Percentiles rank a stretch among this genome's conserved stretches.
Conservation (phyloP, 2,888 invertebrate species). For the Osmoderma eremita region DNA sequence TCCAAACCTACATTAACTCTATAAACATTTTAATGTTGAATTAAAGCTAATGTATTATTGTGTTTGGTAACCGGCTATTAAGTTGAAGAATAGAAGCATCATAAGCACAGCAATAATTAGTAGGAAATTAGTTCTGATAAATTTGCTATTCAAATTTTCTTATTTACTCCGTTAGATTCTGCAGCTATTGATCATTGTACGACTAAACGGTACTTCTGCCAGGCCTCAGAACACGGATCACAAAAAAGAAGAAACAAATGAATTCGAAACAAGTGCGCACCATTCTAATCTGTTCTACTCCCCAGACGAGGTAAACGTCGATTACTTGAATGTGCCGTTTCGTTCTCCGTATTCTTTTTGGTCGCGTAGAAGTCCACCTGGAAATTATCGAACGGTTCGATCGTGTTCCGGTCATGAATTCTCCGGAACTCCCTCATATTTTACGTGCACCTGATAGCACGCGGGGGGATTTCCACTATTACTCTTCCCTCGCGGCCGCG, state of each 20-base stretch:
- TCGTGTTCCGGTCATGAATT: conserved; percentile 31
- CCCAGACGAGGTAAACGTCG: conserved; percentile 10
- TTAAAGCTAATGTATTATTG: too few species aligned
- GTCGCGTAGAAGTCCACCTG: conserved; percentile 24
- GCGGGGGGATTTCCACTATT: conserved; percentile 2
- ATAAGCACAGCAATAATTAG: too few species aligned
- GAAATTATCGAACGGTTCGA: conserved; percentile 10
- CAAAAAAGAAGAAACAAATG: neutral
- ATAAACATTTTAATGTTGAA: too few species aligned
- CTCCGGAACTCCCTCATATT: conserved; percentile 25
- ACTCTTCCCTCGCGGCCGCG: conserved; percentile 14
- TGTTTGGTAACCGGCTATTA: too few species aligned
- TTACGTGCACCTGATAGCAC: conserved; percentile 28
- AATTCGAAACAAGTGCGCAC: neutral
- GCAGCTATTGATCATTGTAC: too few species aligned
- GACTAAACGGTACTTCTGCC: too few species aligned
- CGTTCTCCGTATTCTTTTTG: neutral
- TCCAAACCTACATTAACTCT: too few species aligned
- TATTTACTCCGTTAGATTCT: too few species aligned
- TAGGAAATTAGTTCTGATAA: too few species aligned
- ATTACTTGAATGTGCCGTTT: conserved; percentile 12
- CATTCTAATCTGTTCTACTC: conserved; percentile 9
- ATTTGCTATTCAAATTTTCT: too few species aligned
- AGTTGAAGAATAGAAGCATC: too few species aligned
- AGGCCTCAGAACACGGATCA: too few species aligned